Percentiles rank a stretch among this genome's conserved stretches.
Evolutionary conservation across 2,113 vertebrate species (phyloP).

Genomic region (Gallinago undulata): DNA sequence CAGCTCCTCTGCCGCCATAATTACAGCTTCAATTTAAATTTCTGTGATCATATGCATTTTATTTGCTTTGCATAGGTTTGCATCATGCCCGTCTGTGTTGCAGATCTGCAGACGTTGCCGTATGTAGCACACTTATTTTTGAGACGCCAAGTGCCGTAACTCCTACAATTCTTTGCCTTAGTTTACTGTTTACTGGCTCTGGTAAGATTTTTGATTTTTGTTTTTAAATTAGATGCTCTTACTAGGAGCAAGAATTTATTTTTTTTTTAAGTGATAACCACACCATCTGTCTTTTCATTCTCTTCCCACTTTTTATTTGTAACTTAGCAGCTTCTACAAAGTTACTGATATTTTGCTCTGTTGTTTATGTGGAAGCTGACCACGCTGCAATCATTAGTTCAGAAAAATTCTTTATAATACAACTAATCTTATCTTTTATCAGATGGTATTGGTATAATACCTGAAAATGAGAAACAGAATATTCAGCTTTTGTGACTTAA

Average conservation of each 20-base stretch:
- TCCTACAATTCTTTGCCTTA: not conserved
- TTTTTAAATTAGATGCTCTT: not conserved
- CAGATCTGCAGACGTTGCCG: not conserved
- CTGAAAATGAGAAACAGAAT: not conserved
- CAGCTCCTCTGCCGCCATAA: not conserved
- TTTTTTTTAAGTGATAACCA: not conserved
- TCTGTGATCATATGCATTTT: not conserved
- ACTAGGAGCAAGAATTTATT: not conserved
- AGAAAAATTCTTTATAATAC: not conserved
- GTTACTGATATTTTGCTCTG: not conserved
- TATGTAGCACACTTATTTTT: slow-evolving; percentile 38
- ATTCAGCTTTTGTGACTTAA: not conserved
- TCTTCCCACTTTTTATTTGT: not conserved
- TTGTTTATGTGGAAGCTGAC: not conserved
- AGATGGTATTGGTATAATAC: not conserved
- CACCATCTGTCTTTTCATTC: not conserved
- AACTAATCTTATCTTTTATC: not conserved
- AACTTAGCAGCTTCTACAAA: not conserved
- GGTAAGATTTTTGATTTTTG: not conserved
- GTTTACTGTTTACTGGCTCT: not conserved
- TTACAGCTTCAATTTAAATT: not conserved
- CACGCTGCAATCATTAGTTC: not conserved
- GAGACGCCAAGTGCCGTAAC: not conserved
- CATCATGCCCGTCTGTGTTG: not conserved
- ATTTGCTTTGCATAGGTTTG: not conserved